Evolutionary conservation across 2,888 invertebrate genomes (phyloP).

Genomic region (Epinotia demarniana): DNA sequence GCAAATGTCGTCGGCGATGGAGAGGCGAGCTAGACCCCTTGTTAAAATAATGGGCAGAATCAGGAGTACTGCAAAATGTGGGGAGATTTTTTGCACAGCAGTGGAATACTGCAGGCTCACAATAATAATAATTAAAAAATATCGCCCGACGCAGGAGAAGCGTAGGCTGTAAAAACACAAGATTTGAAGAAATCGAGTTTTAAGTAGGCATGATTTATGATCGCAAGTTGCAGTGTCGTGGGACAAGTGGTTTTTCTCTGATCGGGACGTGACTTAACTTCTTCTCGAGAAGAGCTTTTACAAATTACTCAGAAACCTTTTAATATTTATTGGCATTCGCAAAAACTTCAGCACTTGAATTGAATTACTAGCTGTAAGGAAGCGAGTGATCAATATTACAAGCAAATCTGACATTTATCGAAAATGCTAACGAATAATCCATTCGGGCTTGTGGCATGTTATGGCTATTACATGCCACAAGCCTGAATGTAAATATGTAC

Average conservation of each 20-base stretch:
- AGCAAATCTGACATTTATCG: too few relatives aligned
- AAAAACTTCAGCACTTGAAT: slow-evolving; percentile 1
- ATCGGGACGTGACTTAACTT: slow-evolving; percentile 60
- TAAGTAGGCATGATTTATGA: slow-evolving; percentile 80
- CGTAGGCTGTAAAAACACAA: slow-evolving; percentile 38
- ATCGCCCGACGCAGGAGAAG: background rate
- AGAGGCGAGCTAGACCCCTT: too few relatives aligned
- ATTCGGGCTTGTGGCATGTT: too few relatives aligned
- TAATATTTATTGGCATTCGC: slow-evolving; percentile 10
- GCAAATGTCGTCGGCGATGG: too few relatives aligned
- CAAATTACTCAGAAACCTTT: slow-evolving; percentile 16
- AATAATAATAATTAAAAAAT: too few relatives aligned
- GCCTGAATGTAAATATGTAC: too few relatives aligned
- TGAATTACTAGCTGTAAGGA: background rate
- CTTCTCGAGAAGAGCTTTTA: slow-evolving; percentile 47
- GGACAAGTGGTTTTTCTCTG: slow-evolving; percentile 69
- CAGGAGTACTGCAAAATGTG: too few relatives aligned
- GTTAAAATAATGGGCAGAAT: too few relatives aligned
- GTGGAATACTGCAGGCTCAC: too few relatives aligned
- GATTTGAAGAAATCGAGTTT: slow-evolving; percentile 60
- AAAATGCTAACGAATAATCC: too few relatives aligned
- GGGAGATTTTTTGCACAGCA: too few relatives aligned
- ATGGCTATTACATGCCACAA: too few relatives aligned
- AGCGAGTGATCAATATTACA: background rate
- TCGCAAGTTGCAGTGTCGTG: slow-evolving; percentile 66